Evolutionary conservation across 2,888 invertebrate species (phyloP).

Genomic region (Caenorhabditis parvicauda): DNA sequence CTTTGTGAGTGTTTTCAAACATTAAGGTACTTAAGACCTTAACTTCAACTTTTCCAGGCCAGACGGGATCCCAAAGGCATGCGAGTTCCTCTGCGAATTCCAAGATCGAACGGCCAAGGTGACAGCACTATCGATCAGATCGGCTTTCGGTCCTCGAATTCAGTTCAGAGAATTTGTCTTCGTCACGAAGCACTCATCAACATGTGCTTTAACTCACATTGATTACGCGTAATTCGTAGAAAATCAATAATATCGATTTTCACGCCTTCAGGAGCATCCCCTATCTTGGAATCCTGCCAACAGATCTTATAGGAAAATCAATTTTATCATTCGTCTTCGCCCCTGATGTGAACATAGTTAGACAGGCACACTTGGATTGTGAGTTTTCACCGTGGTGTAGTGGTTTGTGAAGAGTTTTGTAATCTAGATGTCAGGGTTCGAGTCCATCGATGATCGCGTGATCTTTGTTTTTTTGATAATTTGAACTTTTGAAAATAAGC

Average conservation of each 20-base stretch:
- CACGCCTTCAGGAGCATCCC: constrained; percentile 81
- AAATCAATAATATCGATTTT: neutral
- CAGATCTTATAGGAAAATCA: constrained; percentile 80
- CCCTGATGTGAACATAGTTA: constrained; percentile 78
- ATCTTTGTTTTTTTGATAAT: neutral
- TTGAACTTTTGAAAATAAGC: neutral
- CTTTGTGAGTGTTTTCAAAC: too few relatives aligned
- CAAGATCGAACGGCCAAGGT: constrained; percentile 29
- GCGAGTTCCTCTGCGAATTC: constrained; percentile 59
- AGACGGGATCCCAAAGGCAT: constrained; percentile 27
- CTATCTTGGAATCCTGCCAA: constrained; percentile 84
- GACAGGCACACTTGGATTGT: constrained; percentile 80
- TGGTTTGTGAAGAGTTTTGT: too few relatives aligned
- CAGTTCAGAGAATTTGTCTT: constrained; percentile 43
- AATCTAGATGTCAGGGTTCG: neutral
- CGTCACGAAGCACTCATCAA: constrained; percentile 58
- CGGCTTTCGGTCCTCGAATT: constrained; percentile 38
- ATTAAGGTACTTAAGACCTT: too few relatives aligned
- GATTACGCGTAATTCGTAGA: constrained; percentile 54
- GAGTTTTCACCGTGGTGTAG: constrained; percentile 30
- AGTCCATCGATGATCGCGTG: neutral
- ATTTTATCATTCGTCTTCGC: constrained; percentile 84
- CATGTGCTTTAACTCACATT: constrained; percentile 57
- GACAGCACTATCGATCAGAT: constrained; percentile 37
- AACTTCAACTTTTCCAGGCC: constrained; percentile 28